These are phyloP conservation scores for Helobdella robusta DNA, from an alignment of 2,888 invertebrate genomes.

Conservation along the genomic window DNA sequence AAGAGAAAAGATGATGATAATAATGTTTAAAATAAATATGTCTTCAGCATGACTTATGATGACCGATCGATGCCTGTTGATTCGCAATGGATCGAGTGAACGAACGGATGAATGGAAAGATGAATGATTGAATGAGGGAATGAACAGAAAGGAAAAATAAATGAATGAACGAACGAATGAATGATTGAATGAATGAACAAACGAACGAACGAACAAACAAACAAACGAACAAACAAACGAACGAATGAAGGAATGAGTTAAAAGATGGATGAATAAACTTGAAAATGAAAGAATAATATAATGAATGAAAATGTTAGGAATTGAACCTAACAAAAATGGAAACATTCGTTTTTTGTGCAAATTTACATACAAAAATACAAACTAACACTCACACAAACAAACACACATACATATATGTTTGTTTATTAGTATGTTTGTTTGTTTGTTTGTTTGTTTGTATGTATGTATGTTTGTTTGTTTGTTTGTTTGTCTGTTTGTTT, in stretches of 20 bases:
- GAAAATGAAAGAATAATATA: not conserved
- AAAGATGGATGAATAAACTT: not conserved
- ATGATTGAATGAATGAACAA: not conserved
- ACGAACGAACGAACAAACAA: slow-evolving; percentile 1
- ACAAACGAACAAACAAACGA: slow-evolving; percentile 1
- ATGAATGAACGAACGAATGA: slow-evolving; percentile 1
- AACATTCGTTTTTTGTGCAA: too few species aligned
- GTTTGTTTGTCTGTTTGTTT: not conserved
- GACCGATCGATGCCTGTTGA: too few species aligned
- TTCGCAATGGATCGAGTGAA: not conserved
- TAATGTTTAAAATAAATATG: too few species aligned
- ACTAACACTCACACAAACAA: not conserved
- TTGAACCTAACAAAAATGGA: not conserved
- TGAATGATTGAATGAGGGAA: not conserved
- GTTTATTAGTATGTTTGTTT: too few species aligned
- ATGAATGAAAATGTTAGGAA: not conserved
- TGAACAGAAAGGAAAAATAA: not conserved
- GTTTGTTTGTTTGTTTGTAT: not conserved
- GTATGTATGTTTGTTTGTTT: not conserved
- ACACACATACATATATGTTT: slow-evolving; percentile 1
- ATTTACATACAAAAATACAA: too few species aligned
- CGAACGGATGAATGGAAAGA: not conserved
- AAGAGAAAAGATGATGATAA: not conserved
- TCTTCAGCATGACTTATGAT: too few species aligned
- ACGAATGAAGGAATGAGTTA: not conserved